These are phyloP conservation scores for Ceratina australensis DNA, from an alignment of 1,140 invertebrate genomes.

Conservation along the genomic window DNA sequence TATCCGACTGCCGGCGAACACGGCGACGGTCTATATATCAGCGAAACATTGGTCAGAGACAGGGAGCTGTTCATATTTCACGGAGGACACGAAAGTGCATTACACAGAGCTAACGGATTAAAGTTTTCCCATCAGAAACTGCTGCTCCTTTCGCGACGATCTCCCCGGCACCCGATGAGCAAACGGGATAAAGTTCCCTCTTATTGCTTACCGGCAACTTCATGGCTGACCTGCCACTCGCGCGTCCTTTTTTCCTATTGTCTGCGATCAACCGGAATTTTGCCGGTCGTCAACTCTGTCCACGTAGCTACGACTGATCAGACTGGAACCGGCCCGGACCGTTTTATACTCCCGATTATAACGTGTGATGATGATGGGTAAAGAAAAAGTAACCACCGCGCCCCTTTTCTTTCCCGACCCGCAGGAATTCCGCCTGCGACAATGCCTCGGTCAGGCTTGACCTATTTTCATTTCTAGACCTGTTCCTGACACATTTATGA, in stretches of 20 bases:
- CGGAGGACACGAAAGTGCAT: conserved; percentile 54
- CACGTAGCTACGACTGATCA: conserved; percentile 36
- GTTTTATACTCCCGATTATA: conserved; percentile 41
- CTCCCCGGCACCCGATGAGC: conserved; percentile 46
- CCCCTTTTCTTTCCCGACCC: conserved; percentile 3
- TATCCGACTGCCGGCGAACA: conserved; percentile 16
- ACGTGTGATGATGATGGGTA: conserved; percentile 23
- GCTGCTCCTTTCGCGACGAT: conserved; percentile 45
- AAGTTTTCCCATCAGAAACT: conserved; percentile 64
- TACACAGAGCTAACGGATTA: conserved; percentile 52
- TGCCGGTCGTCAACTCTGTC: neutral
- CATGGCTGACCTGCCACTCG: conserved; percentile 28
- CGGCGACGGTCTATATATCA: conserved; percentile 25
- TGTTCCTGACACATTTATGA: too few species aligned
- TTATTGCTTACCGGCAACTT: conserved; percentile 52
- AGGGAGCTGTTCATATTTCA: conserved; percentile 54
- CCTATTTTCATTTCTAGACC: too few species aligned
- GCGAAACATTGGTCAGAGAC: conserved; percentile 36
- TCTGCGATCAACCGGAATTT: conserved; percentile 12
- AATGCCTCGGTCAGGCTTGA: neutral
- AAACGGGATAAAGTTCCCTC: conserved; percentile 53
- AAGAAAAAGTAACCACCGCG: conserved; percentile 28
- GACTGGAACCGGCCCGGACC: conserved; percentile 10
- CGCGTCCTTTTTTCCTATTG: conserved; percentile 31
- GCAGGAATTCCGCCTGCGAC: conserved; percentile 20